phyloP scores from a whole-genome alignment of 2,113 vertebrate genomes.

The Leiothrix lutea region DNA sequence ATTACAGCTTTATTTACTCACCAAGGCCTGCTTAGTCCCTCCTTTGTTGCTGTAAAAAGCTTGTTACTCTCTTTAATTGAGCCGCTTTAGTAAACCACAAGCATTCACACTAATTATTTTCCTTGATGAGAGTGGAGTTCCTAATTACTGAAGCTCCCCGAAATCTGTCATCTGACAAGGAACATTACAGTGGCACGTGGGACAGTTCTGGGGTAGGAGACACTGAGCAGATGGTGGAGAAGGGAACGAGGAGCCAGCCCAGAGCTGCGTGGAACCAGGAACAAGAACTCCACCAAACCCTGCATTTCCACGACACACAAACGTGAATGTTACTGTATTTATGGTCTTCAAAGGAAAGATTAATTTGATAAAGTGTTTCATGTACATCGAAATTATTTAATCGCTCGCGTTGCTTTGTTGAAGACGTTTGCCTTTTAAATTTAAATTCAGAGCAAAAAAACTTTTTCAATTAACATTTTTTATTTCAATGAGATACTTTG shows the following conservation, averaged over 20 bases:
- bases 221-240: neutral
- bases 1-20: slow-evolving; percentile 80
- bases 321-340: fast-evolving
- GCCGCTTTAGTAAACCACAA: slow-evolving; percentile 67
- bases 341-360: neutral
- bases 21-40: slow-evolving; percentile 67
- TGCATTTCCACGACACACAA: neutral
- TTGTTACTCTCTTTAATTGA: slow-evolving; percentile 76
- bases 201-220: neutral
- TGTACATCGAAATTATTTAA: neutral
- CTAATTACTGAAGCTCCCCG: slow-evolving; percentile 68
- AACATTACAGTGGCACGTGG: neutral
- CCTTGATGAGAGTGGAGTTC: slow-evolving; percentile 73
- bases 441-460: neutral
- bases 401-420: neutral
- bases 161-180: slow-evolving; percentile 50
- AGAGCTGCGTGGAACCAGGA: fast-evolving
- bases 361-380: neutral
- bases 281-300: neutral
- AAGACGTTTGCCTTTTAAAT: neutral
- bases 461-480: neutral
- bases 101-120: slow-evolving; percentile 74
- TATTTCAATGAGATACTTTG: neutral
- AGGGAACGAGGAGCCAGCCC: neutral
- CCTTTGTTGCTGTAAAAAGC: slow-evolving; percentile 73